Evolutionary conservation across 1,140 invertebrate species (phyloP).

Genomic region (Meteorus sp.): DNA sequence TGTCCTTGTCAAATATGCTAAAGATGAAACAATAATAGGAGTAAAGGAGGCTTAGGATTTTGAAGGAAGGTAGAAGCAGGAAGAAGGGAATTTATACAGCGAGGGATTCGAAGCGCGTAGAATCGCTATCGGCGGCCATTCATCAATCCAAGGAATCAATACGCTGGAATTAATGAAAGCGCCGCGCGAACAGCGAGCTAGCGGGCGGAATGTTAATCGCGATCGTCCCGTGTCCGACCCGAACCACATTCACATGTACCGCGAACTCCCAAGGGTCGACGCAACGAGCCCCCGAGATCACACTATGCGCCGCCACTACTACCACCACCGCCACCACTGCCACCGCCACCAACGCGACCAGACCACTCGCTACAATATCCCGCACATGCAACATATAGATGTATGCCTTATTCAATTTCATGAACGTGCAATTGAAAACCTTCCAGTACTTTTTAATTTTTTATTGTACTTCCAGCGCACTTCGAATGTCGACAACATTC

Average conservation of each 20-base stretch:
- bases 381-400: too few relatives aligned
- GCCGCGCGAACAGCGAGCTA: slow-evolving; percentile 60
- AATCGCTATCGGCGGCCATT: slow-evolving; percentile 61
- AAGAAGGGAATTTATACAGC: slow-evolving; percentile 48
- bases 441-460: slow-evolving; percentile 19
- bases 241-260: slow-evolving; percentile 49
- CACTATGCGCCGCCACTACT: slow-evolving; percentile 30
- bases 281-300: slow-evolving; percentile 29
- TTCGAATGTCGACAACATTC: too few relatives aligned
- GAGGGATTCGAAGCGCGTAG: slow-evolving; percentile 47
- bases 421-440: slow-evolving; percentile 27
- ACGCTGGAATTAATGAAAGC: slow-evolving; percentile 62
- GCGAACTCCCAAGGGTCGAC: slow-evolving; percentile 52
- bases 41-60: slow-evolving; percentile 1
- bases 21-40: too few relatives aligned
- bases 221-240: slow-evolving; percentile 55
- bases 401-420: slow-evolving; percentile 28
- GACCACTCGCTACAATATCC: slow-evolving; percentile 27
- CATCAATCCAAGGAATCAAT: slow-evolving; percentile 61
- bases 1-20: too few relatives aligned
- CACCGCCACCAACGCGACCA: too few relatives aligned
- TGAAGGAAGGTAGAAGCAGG: slow-evolving; percentile 30
- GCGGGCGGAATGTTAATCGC: slow-evolving; percentile 61
- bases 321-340: slow-evolving; percentile 27
- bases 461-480: too few relatives aligned